phyloP scores from a whole-genome alignment of 2,113 vertebrate genomes.

The Heterotilapia buettikoferi region DNA sequence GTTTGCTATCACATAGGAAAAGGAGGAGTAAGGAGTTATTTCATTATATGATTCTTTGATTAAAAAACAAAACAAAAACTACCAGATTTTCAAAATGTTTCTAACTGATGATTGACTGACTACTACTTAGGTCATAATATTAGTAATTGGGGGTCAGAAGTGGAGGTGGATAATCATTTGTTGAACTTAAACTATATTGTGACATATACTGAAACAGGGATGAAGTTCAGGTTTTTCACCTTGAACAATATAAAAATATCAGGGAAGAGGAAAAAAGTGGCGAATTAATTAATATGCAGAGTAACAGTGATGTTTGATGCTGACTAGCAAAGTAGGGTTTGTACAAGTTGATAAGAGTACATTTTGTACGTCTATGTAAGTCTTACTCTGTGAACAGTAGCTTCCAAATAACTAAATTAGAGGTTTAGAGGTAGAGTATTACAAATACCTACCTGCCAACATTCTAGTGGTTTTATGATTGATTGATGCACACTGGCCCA shows the following conservation, averaged over 20 bases:
- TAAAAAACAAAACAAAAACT: not conserved
- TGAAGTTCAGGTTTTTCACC: not conserved
- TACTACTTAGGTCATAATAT: not conserved
- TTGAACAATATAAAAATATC: not conserved
- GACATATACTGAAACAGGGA: not conserved
- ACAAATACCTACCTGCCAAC: not conserved
- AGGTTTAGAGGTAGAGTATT: not conserved
- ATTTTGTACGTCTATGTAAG: not conserved
- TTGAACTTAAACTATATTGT: not conserved
- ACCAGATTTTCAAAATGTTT: not conserved
- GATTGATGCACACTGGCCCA: not conserved
- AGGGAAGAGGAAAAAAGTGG: fast-evolving
- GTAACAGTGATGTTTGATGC: not conserved
- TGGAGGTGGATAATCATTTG: not conserved
- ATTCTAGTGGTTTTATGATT: not conserved
- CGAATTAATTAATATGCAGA: not conserved
- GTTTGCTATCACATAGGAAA: not conserved
- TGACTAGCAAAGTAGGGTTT: not conserved
- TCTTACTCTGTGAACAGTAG: not conserved
- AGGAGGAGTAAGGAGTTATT: fast-evolving
- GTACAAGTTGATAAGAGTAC: not conserved
- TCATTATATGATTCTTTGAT: not conserved
- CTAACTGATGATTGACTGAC: not conserved
- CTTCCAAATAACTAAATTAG: not conserved
- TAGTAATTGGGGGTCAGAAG: not conserved